Evolutionary conservation across 2,888 invertebrate species (phyloP).

Genomic region (Lithophane socia): DNA sequence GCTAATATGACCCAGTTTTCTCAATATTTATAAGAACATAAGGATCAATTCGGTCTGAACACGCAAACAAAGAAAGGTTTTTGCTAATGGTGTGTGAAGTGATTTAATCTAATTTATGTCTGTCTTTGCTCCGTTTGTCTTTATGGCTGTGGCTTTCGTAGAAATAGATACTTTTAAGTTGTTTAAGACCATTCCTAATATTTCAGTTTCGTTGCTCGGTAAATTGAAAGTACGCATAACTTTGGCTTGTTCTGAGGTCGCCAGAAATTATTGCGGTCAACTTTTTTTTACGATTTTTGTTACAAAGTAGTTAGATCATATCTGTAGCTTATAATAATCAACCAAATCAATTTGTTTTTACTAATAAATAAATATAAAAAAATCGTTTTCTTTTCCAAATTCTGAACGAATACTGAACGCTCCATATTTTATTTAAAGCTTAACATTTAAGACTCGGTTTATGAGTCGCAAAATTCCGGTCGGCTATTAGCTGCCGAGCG

Average conservation of each 20-base stretch:
- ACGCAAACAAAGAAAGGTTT: conserved; percentile 72
- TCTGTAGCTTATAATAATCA: background rate
- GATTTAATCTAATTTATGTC: conserved; percentile 83
- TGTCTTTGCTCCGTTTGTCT: conserved; percentile 75
- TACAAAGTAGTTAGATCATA: background rate
- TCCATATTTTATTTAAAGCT: conserved; percentile 66
- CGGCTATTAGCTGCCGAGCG: conserved; percentile 79
- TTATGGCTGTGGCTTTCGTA: conserved; percentile 70
- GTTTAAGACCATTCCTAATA: conserved; percentile 61
- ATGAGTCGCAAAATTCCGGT: conserved; percentile 67
- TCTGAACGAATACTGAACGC: conserved; percentile 34
- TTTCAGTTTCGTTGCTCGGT: conserved; percentile 55
- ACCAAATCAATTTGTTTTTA: background rate
- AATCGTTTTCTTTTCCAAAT: conserved; percentile 36
- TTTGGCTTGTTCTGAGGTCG: conserved; percentile 16
- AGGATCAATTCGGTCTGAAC: conserved; percentile 68
- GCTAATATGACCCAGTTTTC: conserved; percentile 57
- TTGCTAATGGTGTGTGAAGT: conserved; percentile 84
- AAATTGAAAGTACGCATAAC: conserved; percentile 53
- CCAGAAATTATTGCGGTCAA: conserved; percentile 31
- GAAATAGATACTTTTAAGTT: conserved; percentile 73
- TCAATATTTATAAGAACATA: conserved; percentile 55
- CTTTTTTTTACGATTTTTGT: conserved; percentile 8
- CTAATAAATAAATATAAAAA: background rate
- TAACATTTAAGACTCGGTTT: conserved; percentile 56